A percentile compares a stretch with the other conserved stretches of the same genome.
These are phyloP conservation scores for Bombus picipes DNA, from an alignment of 1,140 invertebrate species.

Conservation along the genomic window DNA sequence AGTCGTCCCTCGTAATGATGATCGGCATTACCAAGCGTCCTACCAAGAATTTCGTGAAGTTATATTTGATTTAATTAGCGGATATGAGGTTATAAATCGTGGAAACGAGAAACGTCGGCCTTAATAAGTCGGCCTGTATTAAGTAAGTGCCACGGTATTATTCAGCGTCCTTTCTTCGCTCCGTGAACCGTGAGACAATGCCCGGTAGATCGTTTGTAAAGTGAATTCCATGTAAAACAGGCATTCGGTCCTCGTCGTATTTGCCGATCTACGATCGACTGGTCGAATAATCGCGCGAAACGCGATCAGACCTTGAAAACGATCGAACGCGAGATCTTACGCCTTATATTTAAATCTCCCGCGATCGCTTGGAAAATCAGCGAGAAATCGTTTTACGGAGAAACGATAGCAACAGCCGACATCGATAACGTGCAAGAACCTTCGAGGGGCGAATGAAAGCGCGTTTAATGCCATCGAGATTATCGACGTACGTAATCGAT, in stretches of 20 bases:
- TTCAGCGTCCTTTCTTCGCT: conserved; percentile 27
- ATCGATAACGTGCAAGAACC: not conserved
- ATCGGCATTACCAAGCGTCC: conserved; percentile 37
- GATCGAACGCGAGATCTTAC: not conserved
- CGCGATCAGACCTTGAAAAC: not conserved
- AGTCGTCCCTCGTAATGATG: conserved; percentile 45
- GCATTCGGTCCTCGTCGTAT: too few relatives aligned
- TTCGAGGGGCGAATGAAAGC: not conserved
- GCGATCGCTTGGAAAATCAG: not conserved
- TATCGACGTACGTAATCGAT: not conserved
- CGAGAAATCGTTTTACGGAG: not conserved
- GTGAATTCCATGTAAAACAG: not conserved
- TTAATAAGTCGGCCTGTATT: conserved; percentile 50
- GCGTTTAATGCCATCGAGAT: not conserved
- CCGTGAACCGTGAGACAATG: not conserved
- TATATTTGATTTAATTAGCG: conserved; percentile 55
- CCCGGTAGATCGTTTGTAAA: not conserved
- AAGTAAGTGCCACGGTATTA: conserved; percentile 45
- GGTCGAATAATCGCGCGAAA: not conserved
- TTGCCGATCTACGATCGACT: not conserved
- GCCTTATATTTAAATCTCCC: not conserved
- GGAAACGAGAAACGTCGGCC: conserved; percentile 49
- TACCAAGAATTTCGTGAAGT: conserved; percentile 26
- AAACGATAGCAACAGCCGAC: not conserved
- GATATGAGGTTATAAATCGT: conserved; percentile 54